Evolutionary conservation across 23 tunicate genomes (phyloP).

Genomic region (Halocynthia aurantium): DNA sequence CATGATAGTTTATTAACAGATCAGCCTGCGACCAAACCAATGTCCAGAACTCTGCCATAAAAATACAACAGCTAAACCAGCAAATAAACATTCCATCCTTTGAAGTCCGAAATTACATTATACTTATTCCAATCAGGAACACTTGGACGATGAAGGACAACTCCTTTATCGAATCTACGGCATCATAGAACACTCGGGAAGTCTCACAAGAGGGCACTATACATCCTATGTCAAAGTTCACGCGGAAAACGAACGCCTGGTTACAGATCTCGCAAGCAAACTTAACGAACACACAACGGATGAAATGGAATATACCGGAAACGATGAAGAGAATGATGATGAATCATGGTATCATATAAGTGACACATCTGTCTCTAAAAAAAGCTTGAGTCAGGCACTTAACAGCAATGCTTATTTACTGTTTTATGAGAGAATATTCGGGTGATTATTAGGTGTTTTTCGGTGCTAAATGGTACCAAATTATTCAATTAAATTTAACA

Average conservation of each 20-base stretch:
- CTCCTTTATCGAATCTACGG: conserved; percentile 60
- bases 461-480: no score
- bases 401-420: conserved; percentile 73
- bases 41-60: no score
- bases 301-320: not conserved
- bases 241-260: conserved; percentile 12
- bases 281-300: not conserved
- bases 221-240: conserved; percentile 71
- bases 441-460: no score
- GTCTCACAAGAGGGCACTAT: conserved; percentile 72
- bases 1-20: no score
- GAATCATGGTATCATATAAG: conserved; percentile 86
- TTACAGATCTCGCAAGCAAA: not conserved
- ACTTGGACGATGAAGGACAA: conserved; percentile 38
- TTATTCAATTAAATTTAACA: no score
- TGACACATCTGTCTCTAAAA: conserved; percentile 47
- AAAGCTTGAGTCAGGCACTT: conserved; percentile 43
- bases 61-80: no score
- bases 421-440: conserved; percentile 62
- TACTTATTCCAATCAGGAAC: conserved; percentile 2
- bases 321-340: not conserved
- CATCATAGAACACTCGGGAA: conserved; percentile 74
- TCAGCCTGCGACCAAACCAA: no score
- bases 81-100: no score
- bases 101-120: no score